phyloP scores from a whole-genome alignment of 2,888 invertebrate species.

The Drosophila multiciliata region DNA sequence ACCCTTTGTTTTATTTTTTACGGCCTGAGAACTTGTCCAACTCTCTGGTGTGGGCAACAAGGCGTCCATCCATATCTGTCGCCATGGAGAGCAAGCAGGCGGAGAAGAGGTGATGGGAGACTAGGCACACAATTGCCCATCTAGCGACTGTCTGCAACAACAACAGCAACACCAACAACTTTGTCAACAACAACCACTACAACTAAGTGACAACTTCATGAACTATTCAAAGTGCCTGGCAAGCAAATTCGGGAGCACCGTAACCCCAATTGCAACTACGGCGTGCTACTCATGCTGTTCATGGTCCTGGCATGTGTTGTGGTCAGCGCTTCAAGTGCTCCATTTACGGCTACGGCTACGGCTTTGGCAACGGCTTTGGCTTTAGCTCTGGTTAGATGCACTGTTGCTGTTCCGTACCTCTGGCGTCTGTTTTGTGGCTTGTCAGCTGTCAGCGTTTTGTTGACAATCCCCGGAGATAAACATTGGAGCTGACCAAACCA shows the following conservation, averaged over 20 bases:
- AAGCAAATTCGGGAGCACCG: slow-evolving; percentile 6
- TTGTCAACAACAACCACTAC: slow-evolving; percentile 33
- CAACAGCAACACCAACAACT: slow-evolving; percentile 4
- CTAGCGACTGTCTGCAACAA: slow-evolving; percentile 16
- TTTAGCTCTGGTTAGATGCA: slow-evolving; percentile 17
- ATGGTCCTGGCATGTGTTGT: slow-evolving; percentile 42
- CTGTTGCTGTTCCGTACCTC: slow-evolving; percentile 20
- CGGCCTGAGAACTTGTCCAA: not conserved
- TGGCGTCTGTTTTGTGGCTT: slow-evolving; percentile 60
- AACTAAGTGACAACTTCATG: slow-evolving; percentile 78
- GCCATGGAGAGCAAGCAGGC: not conserved
- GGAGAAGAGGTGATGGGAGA: slow-evolving; percentile 13
- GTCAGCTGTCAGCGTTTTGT: slow-evolving; percentile 75
- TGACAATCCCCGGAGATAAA: slow-evolving; percentile 50
- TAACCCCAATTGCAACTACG: not conserved
- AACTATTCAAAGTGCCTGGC: slow-evolving; percentile 69
- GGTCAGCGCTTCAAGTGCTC: slow-evolving; percentile 65
- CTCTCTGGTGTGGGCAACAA: slow-evolving; percentile 26
- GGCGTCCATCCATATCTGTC: slow-evolving; percentile 46
- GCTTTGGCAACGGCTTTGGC: slow-evolving; percentile 10
- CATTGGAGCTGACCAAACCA: slow-evolving; percentile 48
- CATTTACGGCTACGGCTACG: slow-evolving; percentile 17
- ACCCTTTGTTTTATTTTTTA: not conserved
- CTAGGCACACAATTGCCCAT: slow-evolving; percentile 32
- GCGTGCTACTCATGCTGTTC: slow-evolving; percentile 8